Conservation (phyloP, 2,797 vertebrate species). For the Triplophysa yarkandensis region DNA sequence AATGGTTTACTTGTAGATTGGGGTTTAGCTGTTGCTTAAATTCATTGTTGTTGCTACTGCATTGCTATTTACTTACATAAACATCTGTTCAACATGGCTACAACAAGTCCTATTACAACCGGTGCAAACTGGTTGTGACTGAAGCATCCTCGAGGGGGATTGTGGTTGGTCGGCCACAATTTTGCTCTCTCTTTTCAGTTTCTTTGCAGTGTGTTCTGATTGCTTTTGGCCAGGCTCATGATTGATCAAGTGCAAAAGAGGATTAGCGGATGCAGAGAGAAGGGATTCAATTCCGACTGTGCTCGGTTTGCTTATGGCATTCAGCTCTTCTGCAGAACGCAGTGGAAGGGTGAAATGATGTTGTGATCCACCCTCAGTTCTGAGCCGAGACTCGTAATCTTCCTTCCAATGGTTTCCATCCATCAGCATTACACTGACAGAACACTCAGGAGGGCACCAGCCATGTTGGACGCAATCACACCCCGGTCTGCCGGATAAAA, state of each 20-base stretch:
- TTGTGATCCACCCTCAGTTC: conserved; percentile 48
- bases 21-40: conserved; percentile 7
- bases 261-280: conserved; percentile 48
- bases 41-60: not conserved
- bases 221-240: conserved; percentile 49
- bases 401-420: conserved; percentile 56
- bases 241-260: conserved; percentile 55
- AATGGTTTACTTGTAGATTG: not conserved
- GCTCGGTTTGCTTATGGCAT: conserved; percentile 27
- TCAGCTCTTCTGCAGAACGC: conserved; percentile 38
- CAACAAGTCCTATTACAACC: conserved; percentile 15
- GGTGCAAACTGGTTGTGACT: conserved; percentile 36
- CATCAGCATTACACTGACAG: conserved; percentile 60
- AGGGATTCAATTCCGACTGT: conserved; percentile 33
- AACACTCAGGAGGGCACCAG: conserved; percentile 33
- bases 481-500: not conserved
- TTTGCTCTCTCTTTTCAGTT: conserved; percentile 42
- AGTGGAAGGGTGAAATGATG: conserved; percentile 41
- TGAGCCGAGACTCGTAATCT: conserved; percentile 51
- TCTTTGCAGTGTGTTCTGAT: conserved; percentile 50
- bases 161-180: conserved; percentile 26
- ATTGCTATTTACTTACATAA: conserved; percentile 22
- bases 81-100: conserved; percentile 39
- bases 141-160: conserved; percentile 30
- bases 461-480: conserved; percentile 14